Base-by-base conservation (phyloP, 2,797 vertebrate species). In the Loriculus beryllinus region DNA sequence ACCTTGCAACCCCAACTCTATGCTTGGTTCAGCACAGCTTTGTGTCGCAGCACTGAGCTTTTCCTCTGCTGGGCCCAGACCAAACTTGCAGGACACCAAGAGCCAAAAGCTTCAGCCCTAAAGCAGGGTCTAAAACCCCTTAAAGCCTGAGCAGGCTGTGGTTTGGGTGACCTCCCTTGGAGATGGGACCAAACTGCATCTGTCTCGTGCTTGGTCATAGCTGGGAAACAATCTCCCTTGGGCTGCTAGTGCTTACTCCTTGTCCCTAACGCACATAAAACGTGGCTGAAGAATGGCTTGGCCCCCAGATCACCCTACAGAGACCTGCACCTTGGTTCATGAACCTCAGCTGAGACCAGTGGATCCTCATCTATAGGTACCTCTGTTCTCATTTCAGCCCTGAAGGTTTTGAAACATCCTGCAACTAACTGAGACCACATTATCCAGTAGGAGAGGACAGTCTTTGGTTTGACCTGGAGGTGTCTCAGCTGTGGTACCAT, bases 221-320 rank as follows among this genome's bases (percentile, higher is more conserved):
- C 33, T 43, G 35, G 17, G 39, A 21, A 35, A 12, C 51, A 31
- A 25, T 21, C 17, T 39, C 10, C 14, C 59, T 68, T 31, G n/a
- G 26, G 20, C 14, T 83, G 22, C 68, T 63, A 15, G 14, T 54
- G 19, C 54, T 71, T n/a, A 26, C 11, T 83, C 18, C 33, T 49
- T 84, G 49, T 51, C 33, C 16, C 22, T 45, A 35, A 51, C 0
- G 5, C 8, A 23, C 7, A 7, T 49, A 68, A 83, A 68, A 43
- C 29, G 56, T 8, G 20, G n/a, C 4, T 9, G 6, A 25, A 63
- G 74, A 71, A 43, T 17, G 10, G 28, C 37, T 28, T 71, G 69
- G n/a, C 28, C 6, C 25, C 3, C 42, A 35, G 47, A 63, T 45
- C 26, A 60, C 8, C 18, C 23, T 29, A 20, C 0, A 0, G 12